phyloP scores from a whole-genome alignment of 2,797 vertebrate species.

The Buphagus erythrorhynchus region DNA sequence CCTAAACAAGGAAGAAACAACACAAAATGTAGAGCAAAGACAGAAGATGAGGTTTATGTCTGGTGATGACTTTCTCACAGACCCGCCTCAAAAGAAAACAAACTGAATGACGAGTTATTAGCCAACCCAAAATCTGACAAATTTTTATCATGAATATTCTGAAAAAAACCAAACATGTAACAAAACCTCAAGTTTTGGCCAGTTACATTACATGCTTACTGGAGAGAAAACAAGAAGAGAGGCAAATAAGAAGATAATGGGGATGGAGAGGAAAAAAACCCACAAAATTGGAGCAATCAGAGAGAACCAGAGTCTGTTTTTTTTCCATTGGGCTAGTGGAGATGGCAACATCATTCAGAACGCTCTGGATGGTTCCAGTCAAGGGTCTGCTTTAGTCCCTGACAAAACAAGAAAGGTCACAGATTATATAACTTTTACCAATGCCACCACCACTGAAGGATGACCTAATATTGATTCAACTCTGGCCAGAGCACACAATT shows the following conservation, averaged over 20 bases:
- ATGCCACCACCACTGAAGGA: not conserved
- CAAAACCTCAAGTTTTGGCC: not conserved
- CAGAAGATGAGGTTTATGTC: not conserved
- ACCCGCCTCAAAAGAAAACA: not conserved
- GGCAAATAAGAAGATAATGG: not conserved
- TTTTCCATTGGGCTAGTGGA: not conserved
- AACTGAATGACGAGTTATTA: not conserved
- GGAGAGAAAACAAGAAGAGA: not conserved
- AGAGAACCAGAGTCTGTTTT: not conserved
- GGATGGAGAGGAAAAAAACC: not conserved
- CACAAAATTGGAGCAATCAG: not conserved
- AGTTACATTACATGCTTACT: not conserved
- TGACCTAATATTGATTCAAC: not conserved
- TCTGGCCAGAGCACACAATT: not conserved
- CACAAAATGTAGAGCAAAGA: not conserved
- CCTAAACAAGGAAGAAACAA: not conserved
- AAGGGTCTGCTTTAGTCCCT: not conserved
- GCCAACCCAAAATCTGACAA: not conserved
- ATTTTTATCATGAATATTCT: not conserved
- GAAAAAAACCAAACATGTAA: not conserved
- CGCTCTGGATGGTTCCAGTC: not conserved
- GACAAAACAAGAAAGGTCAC: not conserved
- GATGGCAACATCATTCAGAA: not conserved
- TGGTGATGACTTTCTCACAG: not conserved
- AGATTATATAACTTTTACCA: conserved; percentile 3